Evolutionary conservation across 2,888 invertebrate species (phyloP).

Genomic region (Endotricha flammealis): DNA sequence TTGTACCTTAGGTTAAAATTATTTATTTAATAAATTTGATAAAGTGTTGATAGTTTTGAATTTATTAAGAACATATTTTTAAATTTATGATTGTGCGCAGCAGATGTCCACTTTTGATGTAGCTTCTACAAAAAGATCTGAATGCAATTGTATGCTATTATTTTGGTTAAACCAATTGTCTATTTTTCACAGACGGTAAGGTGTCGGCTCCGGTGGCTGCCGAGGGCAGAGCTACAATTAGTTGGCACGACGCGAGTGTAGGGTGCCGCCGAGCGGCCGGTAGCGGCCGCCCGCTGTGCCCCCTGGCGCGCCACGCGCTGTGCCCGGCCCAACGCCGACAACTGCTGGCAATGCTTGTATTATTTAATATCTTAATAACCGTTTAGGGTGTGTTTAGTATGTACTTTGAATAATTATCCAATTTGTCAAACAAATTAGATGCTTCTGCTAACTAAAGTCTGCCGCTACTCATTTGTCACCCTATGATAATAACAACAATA

Average conservation of each 20-base stretch:
- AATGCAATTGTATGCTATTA: no score
- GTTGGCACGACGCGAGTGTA: slow-evolving; percentile 26
- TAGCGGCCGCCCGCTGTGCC: slow-evolving; percentile 66
- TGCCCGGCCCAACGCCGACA: slow-evolving; percentile 29
- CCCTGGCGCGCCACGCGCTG: slow-evolving; percentile 56
- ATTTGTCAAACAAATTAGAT: slow-evolving; percentile 27
- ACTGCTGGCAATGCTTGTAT: slow-evolving; percentile 35
- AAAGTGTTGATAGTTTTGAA: no score
- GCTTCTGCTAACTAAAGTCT: slow-evolving; percentile 1
- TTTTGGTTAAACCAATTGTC: neutral
- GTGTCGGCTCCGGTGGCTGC: slow-evolving; percentile 30
- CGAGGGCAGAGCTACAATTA: slow-evolving; percentile 52
- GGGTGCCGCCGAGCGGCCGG: slow-evolving; percentile 32
- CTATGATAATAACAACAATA: slow-evolving; percentile 2
- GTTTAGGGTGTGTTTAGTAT: slow-evolving; percentile 58
- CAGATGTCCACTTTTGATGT: no score
- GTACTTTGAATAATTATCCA: slow-evolving; percentile 59
- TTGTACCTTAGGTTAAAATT: no score
- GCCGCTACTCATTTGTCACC: slow-evolving; percentile 6
- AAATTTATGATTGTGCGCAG: no score
- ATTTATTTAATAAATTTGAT: no score
- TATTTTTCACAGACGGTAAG: slow-evolving; percentile 21
- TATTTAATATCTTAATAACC: slow-evolving; percentile 76
- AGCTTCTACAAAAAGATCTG: no score
- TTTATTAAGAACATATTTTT: no score